Evolutionary conservation across 2,113 vertebrate genomes (phyloP).

Genomic region (Oophaga pumilio): DNA sequence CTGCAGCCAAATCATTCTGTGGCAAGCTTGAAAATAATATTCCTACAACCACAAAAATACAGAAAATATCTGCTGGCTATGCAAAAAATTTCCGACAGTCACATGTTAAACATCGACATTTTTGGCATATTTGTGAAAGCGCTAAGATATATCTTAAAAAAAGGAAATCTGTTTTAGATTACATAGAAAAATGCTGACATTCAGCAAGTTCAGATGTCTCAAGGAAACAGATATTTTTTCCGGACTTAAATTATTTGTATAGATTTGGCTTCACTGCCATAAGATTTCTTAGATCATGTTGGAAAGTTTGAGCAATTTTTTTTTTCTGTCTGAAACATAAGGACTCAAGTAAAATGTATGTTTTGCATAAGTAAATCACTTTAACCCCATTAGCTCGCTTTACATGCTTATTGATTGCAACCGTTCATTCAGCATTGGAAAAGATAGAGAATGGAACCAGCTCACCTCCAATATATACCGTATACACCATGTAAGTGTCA

Average conservation of each 20-base stretch:
- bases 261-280: not conserved
- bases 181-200: not conserved
- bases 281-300: not conserved
- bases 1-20: not conserved
- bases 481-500: no score
- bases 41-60: no score
- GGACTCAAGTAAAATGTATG: no score
- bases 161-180: conserved; percentile 7
- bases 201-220: not conserved
- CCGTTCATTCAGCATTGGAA: no score
- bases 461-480: no score
- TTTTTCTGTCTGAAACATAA: not conserved
- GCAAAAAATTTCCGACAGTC: not conserved
- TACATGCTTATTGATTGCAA: no score
- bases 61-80: no score
- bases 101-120: not conserved
- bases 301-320: not conserved
- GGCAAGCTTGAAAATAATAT: no score
- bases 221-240: not conserved
- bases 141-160: not conserved
- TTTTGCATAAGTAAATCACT: no score
- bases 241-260: not conserved
- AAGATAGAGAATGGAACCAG: no score
- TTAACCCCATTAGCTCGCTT: no score
- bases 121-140: not conserved